Base-by-base conservation (phyloP, 2,113 vertebrate genomes). In the Ciconia maguari region DNA sequence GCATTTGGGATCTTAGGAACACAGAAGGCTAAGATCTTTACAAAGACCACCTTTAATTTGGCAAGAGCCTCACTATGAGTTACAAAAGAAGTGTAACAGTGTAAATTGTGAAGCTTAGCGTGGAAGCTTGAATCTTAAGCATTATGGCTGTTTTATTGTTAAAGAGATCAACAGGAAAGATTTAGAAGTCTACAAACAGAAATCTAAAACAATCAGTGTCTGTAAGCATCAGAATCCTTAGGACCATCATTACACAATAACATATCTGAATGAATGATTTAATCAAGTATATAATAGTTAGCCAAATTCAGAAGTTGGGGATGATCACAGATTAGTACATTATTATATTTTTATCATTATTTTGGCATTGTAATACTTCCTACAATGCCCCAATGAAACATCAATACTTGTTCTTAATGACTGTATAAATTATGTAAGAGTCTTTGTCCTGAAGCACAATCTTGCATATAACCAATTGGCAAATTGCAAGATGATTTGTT, bases 331-430 rank as follows among this genome's bases (percentile, higher is more conserved):
- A 14, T 77, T 24, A 72, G 30, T 48, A 71, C 26, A 13, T 62
- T 62, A 36, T 78, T 77, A n/a, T 41, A 75, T 87, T 80, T 87
- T 80, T 71, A 62, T 38, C 19, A 38, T 87, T 68, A 26, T 72
- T 44, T 54, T 81, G 34, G 26, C 44, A 44, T 44, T 51, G 13
- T 60, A 54, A 64, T 79, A 46, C 32, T 94, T 77, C 41, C 41
- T 87, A 20, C 22, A 48, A 13, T 83, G 36, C 42, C 34, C 7
- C 19, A 85, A 9, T 78, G 80, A 85, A 89, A 83, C 41, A 79
- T 70, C 51, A 70, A 87, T 74, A 36, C 49, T 89, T 91, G 70
- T 74, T 82, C 55, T 46, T 83, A 91, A 93, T 42, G 36, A 74
- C 57, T 70, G 13, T 48, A 38, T 90, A 46, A 88, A 82, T 93